phyloP scores from a whole-genome alignment of 2,797 vertebrate species.

The Cyprinodon diabolis region DNA sequence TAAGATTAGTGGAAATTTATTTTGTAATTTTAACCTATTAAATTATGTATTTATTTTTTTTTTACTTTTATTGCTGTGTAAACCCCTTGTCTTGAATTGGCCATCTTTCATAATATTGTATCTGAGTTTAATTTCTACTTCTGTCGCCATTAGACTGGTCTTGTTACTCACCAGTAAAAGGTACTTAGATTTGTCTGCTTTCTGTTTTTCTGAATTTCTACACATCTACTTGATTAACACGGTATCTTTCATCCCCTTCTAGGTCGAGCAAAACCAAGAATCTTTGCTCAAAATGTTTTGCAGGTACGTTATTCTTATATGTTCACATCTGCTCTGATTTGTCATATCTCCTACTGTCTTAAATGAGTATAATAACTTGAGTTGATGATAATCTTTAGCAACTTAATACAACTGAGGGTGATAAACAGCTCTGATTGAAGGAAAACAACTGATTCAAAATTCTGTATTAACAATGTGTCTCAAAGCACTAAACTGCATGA shows the following conservation, averaged over 20 bases:
- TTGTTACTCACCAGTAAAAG: not conserved
- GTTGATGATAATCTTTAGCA: not conserved
- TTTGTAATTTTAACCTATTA: no score
- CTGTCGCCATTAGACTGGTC: not conserved
- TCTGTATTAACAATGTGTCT: not conserved
- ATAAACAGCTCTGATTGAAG: not conserved
- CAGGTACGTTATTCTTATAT: conserved; percentile 83
- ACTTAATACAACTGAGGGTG: not conserved
- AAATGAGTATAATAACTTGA: not conserved
- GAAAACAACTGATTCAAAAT: not conserved
- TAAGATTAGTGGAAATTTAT: no score
- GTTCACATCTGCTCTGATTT: not conserved
- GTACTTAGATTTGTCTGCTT: not conserved
- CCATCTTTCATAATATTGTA: not conserved
- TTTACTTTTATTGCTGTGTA: not conserved
- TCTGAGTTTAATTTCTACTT: not conserved
- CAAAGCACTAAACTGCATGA: not conserved
- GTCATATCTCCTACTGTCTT: not conserved
- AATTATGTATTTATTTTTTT: no score
- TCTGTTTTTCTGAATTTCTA: not conserved
- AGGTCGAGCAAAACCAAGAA: conserved; percentile 99
- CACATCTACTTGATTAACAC: conserved; percentile 18
- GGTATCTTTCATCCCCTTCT: conserved; percentile 32
- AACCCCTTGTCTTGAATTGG: not conserved
- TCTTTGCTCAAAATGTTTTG: conserved; percentile 99